Conservation (phyloP, 2,797 vertebrate species). For the Silurus lanzhouensis region DNA sequence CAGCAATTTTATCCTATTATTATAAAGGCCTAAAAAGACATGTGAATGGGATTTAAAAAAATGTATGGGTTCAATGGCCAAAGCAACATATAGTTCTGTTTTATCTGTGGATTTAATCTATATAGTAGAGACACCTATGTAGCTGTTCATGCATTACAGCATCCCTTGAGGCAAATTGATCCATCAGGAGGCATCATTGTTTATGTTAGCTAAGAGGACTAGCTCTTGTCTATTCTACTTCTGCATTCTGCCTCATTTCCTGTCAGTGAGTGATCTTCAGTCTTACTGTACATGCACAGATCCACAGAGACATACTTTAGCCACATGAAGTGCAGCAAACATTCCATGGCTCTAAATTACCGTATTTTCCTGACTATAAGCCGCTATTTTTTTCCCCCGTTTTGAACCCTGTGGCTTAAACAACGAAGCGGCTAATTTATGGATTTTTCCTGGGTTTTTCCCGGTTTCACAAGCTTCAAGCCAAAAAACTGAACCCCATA, state of each 20-base stretch:
- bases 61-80: background rate
- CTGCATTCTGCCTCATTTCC: slow-evolving; percentile 24
- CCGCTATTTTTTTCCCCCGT: too few species aligned
- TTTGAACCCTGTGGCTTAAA: too few species aligned
- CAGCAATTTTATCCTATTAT: slow-evolving; percentile 49
- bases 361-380: too few species aligned
- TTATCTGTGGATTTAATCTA: background rate
- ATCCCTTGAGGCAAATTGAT: slow-evolving; percentile 6
- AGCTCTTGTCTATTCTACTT: too few species aligned
- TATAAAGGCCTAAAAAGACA: slow-evolving; percentile 41
- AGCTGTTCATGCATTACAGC: background rate
- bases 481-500: too few species aligned
- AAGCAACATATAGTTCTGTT: background rate
- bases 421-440: too few species aligned
- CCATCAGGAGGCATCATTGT: background rate
- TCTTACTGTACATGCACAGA: slow-evolving; percentile 12
- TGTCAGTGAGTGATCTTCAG: slow-evolving; percentile 24
- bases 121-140: background rate
- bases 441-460: too few species aligned
- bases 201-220: too few species aligned
- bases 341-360: background rate
- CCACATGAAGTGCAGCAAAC: slow-evolving; percentile 15
- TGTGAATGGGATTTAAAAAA: slow-evolving; percentile 32
- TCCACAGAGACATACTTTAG: slow-evolving; percentile 35
- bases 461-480: too few species aligned